Conservation (phyloP, 2,113 vertebrate genomes). For the Dendropsophus ebraccatus region DNA sequence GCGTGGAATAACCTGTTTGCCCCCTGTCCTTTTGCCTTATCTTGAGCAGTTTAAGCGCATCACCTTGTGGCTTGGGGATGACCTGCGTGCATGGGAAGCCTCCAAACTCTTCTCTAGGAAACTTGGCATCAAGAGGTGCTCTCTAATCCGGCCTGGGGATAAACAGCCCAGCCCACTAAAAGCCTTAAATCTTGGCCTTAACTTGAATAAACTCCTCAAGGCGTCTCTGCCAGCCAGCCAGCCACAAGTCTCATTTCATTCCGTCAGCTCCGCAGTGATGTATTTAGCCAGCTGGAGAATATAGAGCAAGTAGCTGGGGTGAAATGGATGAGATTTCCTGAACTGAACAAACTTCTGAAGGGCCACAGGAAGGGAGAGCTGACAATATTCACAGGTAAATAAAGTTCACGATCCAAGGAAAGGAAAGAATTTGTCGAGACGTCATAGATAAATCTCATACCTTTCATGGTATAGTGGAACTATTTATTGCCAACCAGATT, state of each 20-base stretch:
- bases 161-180: constrained; percentile 81
- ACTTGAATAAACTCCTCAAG: constrained; percentile 81
- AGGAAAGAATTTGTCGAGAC: too few species aligned
- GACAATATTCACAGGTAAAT: constrained; percentile 93
- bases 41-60: constrained; percentile 93
- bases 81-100: constrained; percentile 93
- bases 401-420: too few species aligned
- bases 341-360: constrained; percentile 93
- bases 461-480: too few species aligned
- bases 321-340: constrained; percentile 86
- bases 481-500: too few species aligned
- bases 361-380: constrained; percentile 95
- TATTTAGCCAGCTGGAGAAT: constrained; percentile 89
- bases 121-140: constrained; percentile 87
- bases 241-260: constrained; percentile 96
- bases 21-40: constrained; percentile 89
- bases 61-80: constrained; percentile 89
- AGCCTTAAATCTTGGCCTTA: constrained; percentile 80
- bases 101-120: constrained; percentile 95
- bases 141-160: constrained; percentile 85
- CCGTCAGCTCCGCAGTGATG: constrained; percentile 92
- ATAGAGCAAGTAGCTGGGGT: constrained; percentile 88
- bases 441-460: too few species aligned
- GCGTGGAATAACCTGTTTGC: constrained; percentile 81
- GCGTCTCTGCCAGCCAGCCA: constrained; percentile 84